A percentile compares a stretch with the other conserved stretches of the same genome.
phyloP scores from a whole-genome alignment of 2,113 vertebrate species.

The Sturnus vulgaris region DNA sequence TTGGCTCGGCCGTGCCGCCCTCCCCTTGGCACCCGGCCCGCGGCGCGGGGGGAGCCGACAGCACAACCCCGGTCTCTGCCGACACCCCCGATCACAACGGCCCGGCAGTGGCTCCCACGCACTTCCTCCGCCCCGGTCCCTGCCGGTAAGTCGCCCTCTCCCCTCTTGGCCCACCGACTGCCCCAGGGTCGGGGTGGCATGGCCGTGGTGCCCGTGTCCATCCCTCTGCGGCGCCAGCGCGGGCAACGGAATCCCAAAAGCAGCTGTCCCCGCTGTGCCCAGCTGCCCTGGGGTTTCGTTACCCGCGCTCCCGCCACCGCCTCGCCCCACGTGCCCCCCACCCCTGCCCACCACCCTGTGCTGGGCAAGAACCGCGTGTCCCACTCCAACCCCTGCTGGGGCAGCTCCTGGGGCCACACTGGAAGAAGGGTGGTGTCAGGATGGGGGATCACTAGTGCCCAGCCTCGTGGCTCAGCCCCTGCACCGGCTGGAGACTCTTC shows the following conservation, averaged over 20 bases:
- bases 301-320: constrained; percentile 70
- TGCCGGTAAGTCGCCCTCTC: neutral
- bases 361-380: neutral
- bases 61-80: neutral
- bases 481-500: neutral
- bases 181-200: neutral
- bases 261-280: constrained; percentile 78
- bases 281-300: constrained; percentile 85
- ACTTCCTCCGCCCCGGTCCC: neutral
- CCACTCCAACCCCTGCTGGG: neutral
- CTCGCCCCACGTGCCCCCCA: neutral
- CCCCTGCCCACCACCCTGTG: neutral
- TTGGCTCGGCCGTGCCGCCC: neutral
- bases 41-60: neutral
- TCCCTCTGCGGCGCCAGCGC: neutral
- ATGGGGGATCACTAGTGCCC: fast-evolving
- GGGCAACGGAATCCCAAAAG: constrained; percentile 87
- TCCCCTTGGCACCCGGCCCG: constrained; percentile 12
- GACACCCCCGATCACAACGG: neutral
- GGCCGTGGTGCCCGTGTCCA: neutral
- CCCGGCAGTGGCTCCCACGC: neutral
- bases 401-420: fast-evolving
- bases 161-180: neutral
- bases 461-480: neutral
- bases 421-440: neutral